Percentiles rank a stretch among this genome's conserved stretches.
These are phyloP conservation scores for Polyodon spathula DNA, from an alignment of 2,113 vertebrate genomes.

Conservation along the genomic window DNA sequence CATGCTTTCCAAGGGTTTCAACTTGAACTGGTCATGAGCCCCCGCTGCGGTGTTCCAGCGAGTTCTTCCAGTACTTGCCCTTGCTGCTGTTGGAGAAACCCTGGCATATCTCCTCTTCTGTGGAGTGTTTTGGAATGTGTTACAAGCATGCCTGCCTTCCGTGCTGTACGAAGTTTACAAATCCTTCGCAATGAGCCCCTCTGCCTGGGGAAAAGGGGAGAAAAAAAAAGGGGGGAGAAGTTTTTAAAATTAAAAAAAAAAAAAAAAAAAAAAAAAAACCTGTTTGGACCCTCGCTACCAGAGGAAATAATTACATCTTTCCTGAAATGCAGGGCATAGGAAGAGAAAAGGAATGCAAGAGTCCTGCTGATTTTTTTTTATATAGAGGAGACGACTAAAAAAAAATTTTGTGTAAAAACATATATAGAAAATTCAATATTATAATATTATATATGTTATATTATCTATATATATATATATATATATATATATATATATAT, in stretches of 20 bases:
- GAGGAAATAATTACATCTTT: slow-evolving; percentile 14
- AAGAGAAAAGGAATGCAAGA: slow-evolving; percentile 37
- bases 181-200: slow-evolving; percentile 11
- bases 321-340: slow-evolving; percentile 24
- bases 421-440: too few species aligned
- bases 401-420: too few species aligned
- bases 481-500: too few species aligned
- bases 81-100: slow-evolving; percentile 19
- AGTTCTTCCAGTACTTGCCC: slow-evolving; percentile 23
- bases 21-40: slow-evolving; percentile 87
- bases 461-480: too few species aligned
- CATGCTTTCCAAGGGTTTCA: slow-evolving; percentile 94
- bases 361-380: slow-evolving; percentile 55
- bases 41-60: not conserved
- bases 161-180: slow-evolving; percentile 28
- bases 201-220: slow-evolving; percentile 20
- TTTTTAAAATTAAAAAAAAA: slow-evolving; percentile 26
- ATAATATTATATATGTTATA: too few species aligned
- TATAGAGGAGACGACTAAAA: too few species aligned
- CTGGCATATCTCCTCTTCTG: not conserved
- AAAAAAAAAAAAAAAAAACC: slow-evolving; percentile 16
- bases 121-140: slow-evolving; percentile 2
- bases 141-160: slow-evolving; percentile 4
- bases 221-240: slow-evolving; percentile 9
- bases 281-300: not conserved